These are phyloP conservation scores for Drosophila murphyi DNA, from an alignment of 1,140 invertebrate genomes.

Conservation along the genomic window DNA sequence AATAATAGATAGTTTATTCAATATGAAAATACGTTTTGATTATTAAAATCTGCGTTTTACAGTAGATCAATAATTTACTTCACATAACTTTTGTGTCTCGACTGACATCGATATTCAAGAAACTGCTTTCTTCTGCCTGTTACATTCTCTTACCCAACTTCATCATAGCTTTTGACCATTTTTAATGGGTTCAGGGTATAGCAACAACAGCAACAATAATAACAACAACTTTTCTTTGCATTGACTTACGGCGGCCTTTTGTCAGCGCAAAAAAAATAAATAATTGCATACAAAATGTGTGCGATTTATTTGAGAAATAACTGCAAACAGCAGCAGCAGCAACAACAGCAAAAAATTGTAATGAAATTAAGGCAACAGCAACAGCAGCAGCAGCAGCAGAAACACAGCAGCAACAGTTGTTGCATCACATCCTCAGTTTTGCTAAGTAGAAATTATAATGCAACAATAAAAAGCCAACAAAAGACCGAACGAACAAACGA, in stretches of 20 bases:
- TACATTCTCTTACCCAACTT: no score
- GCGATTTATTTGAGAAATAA: conserved; percentile 80
- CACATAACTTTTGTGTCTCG: no score
- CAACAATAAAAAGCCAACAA: conserved; percentile 72
- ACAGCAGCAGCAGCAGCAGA: not conserved
- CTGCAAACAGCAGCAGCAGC: conserved; percentile 47
- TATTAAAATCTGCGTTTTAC: no score
- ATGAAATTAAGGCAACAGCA: conserved; percentile 73
- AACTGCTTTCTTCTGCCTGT: no score
- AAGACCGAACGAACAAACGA: conserved; percentile 45
- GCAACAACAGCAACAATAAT: conserved; percentile 48
- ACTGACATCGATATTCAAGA: no score
- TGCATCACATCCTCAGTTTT: conserved; percentile 76
- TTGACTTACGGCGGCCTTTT: conserved; percentile 64
- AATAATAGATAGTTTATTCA: no score
- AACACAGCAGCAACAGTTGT: conserved; percentile 26
- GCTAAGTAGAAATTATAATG: conserved; percentile 80
- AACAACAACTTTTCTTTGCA: conserved; percentile 67
- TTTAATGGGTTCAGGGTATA: conserved; percentile 2
- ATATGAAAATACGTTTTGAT: no score
- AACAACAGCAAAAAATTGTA: conserved; percentile 52
- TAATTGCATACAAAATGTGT: conserved; percentile 81
- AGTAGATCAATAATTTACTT: no score
- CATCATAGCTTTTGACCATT: no score
- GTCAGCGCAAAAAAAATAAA: conserved; percentile 60